A percentile compares a stretch with the other conserved stretches of the same genome.
Evolutionary conservation across 1,140 invertebrate genomes (phyloP).

Genomic region (Halictus rubicundus): DNA sequence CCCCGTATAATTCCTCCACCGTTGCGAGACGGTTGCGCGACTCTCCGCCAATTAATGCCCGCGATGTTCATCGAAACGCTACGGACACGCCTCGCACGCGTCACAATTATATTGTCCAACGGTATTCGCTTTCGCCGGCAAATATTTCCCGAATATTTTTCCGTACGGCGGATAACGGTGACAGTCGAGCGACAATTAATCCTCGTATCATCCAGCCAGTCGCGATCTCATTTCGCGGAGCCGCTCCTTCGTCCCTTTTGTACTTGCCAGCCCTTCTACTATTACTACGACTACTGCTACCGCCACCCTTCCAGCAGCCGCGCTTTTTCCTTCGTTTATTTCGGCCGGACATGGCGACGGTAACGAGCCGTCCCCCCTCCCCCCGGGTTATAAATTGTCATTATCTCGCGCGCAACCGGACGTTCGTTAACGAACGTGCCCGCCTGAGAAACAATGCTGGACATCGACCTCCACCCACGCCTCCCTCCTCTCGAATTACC

Average conservation of each 20-base stretch:
- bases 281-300: too few species aligned
- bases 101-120: background rate
- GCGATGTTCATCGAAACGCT: background rate
- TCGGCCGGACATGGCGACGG: background rate
- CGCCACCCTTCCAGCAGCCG: too few species aligned
- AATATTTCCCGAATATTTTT: background rate
- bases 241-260: background rate
- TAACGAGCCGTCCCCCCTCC: conserved; percentile 16
- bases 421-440: conserved; percentile 47
- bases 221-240: background rate
- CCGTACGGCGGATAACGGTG: background rate
- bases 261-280: background rate
- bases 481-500: background rate
- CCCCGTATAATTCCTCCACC: conserved; percentile 41
- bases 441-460: background rate
- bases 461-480: background rate
- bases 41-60: background rate
- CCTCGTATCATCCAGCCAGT: background rate
- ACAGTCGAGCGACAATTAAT: background rate
- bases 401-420: background rate
- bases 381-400: background rate
- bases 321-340: conserved; percentile 8
- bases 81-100: background rate
- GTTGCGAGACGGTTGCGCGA: conserved; percentile 15
- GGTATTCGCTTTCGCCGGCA: too few species aligned